Evolutionary conservation across 2,888 invertebrate genomes (phyloP), one percentile per base, ranked within the genome.

Genomic region (Lasius fuliginosus): DNA sequence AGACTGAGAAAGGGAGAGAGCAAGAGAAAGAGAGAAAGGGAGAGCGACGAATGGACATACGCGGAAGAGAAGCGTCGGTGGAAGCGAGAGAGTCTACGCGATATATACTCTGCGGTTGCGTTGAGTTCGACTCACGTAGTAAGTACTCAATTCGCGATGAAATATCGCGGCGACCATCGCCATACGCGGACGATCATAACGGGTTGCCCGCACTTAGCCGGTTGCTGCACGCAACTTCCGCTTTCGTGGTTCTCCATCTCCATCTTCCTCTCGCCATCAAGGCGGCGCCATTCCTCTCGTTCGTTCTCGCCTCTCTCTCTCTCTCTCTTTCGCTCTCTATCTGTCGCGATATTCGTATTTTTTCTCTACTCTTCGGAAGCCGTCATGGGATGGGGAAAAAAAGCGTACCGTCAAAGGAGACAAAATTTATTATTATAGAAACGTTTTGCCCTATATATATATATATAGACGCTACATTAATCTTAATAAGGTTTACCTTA

Each of bases 81-180:
- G 82, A 68, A 75, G 82, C 8, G 76, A 87, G 86, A 83, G 83
- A 83, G 75, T 56, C 71, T 85, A 85, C 86, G 92, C 91, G 79
- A 69, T 58, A 60, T 53, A 69, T 90, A 90, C 90, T 91, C 88
- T 88, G 91, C 86, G 90, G 92, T 90, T 87, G 89, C 90, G 92
- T 92, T 92, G 91, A 91, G 90, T 91, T 92, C 90, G 92, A 89
- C 90, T 91, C 91, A 86, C 91, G 89, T 89, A 89, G 91, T 91
- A 91, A 93, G 92, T 92, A 92, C 93, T 93, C 92, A 91, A 93
- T 93, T 93, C 92, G 91, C 91, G 89, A 93, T 93, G 92, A 93
- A 92, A 92, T 93, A 93, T 93, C 89, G 90, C 89, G 87, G 84
- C 90, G 90, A 91, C 86, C 92, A 91, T 90, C 90, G 88, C 79